Evolutionary conservation across 2,888 invertebrate genomes (phyloP).

Genomic region (Formica aserva): DNA sequence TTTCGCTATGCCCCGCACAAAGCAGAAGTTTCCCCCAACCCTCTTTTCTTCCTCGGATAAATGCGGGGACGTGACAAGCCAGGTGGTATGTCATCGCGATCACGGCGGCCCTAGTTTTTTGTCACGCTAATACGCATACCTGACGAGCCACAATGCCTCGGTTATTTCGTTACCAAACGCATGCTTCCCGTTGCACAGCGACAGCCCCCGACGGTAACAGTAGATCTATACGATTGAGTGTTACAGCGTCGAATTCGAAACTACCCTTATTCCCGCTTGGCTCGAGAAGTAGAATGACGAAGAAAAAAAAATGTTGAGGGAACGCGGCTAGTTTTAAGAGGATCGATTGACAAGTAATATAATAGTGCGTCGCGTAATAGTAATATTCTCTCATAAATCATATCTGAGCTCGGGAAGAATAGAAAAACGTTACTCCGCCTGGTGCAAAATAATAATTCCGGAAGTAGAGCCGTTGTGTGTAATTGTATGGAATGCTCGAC

Average conservation of each 20-base stretch:
- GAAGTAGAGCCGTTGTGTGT: conserved; percentile 13
- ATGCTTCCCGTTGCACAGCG: conserved; percentile 33
- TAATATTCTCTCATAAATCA: conserved; percentile 27
- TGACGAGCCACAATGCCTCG: conserved; percentile 62
- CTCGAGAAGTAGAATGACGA: not conserved
- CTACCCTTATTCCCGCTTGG: conserved; percentile 29
- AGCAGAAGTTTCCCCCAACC: conserved; percentile 41
- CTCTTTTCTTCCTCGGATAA: conserved; percentile 21
- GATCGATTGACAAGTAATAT: conserved; percentile 27
- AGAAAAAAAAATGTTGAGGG: conserved; percentile 1
- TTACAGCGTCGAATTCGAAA: conserved; percentile 49
- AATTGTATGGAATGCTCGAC: conserved; percentile 34
- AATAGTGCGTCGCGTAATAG: conserved; percentile 34
- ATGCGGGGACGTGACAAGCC: conserved; percentile 55
- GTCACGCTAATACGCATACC: conserved; percentile 61
- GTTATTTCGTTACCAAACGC: conserved; percentile 68
- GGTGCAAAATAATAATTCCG: conserved; percentile 45
- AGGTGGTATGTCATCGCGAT: conserved; percentile 68
- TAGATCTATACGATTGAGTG: conserved; percentile 36
- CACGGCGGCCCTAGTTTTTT: conserved; percentile 59
- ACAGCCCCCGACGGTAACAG: conserved; percentile 32
- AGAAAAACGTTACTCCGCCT: conserved; percentile 30
- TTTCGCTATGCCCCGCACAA: conserved; percentile 64
- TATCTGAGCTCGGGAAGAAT: conserved; percentile 41
- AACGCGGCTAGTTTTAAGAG: conserved; percentile 49